These are phyloP conservation scores for Crotalus viridis DNA, from an alignment of 2,113 vertebrate species.

Conservation along the genomic window DNA sequence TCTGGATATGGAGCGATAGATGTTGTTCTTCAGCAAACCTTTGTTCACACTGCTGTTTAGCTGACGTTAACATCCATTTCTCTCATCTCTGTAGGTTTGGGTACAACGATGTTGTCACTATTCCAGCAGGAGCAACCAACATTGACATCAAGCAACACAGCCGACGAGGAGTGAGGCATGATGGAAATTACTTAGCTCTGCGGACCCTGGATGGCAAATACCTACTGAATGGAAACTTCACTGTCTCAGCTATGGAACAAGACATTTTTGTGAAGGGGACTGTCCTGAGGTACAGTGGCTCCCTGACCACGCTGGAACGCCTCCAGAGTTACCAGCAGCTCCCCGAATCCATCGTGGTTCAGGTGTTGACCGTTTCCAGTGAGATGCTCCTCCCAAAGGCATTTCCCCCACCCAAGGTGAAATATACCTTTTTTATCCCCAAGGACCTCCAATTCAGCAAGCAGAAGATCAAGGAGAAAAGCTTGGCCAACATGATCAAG, in stretches of 20 bases:
- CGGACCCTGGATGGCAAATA: slow-evolving; percentile 80
- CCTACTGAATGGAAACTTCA: slow-evolving; percentile 92
- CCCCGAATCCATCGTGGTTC: slow-evolving; percentile 81
- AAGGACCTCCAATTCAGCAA: slow-evolving; percentile 78
- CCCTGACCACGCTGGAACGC: slow-evolving; percentile 88
- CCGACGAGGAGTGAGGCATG: slow-evolving; percentile 82
- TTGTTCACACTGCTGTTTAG: not conserved
- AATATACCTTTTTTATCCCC: slow-evolving; percentile 92
- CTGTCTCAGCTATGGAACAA: slow-evolving; percentile 89
- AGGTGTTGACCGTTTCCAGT: slow-evolving; percentile 82
- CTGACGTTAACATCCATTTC: fast-evolving
- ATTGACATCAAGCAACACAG: slow-evolving; percentile 96
- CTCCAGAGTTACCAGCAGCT: slow-evolving; percentile 90
- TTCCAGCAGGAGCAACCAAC: slow-evolving; percentile 90
- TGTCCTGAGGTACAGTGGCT: slow-evolving; percentile 92
- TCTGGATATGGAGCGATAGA: not conserved
- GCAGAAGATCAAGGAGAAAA: slow-evolving; percentile 73
- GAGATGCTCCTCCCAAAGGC: slow-evolving; percentile 77
- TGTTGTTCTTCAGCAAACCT: fast-evolving
- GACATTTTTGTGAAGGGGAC: slow-evolving; percentile 87
- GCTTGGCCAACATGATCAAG: slow-evolving; percentile 77
- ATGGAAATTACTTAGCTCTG: slow-evolving; percentile 91
- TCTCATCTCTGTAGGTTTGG: slow-evolving; percentile 76
- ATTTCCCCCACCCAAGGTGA: slow-evolving; percentile 67
- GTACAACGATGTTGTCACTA: slow-evolving; percentile 92